A percentile compares a stretch with the other conserved stretches of the same genome.
Conservation (phyloP, 2,113 vertebrate genomes). For the Centrocercus urophasianus region DNA sequence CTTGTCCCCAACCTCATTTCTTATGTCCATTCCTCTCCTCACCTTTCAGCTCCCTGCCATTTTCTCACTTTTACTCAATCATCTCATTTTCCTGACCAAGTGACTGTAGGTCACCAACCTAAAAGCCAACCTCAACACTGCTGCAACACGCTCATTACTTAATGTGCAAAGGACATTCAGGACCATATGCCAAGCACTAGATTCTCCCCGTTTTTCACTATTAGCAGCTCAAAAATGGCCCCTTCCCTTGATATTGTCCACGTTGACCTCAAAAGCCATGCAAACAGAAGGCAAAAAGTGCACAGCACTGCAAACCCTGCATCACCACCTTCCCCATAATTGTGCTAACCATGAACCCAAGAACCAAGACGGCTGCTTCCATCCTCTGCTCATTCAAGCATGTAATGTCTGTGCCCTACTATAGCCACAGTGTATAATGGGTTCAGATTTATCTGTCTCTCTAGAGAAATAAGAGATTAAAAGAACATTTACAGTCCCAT, state of each 20-base stretch:
- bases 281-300: neutral
- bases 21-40: neutral
- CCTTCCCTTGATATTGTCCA: rapidly evolving
- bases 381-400: rapidly evolving
- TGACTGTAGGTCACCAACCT: rapidly evolving
- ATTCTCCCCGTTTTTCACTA: neutral
- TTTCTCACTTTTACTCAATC: neutral
- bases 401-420: neutral
- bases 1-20: neutral
- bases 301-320: rapidly evolving
- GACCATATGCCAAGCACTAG: rapidly evolving
- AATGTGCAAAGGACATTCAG: rapidly evolving
- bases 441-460: conserved; percentile 52
- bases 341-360: rapidly evolving
- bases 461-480: conserved; percentile 49
- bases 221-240: neutral
- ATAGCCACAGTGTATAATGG: neutral
- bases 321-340: neutral
- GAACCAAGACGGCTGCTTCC: neutral
- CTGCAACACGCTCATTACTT: neutral
- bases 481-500: conserved; percentile 37
- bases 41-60: neutral
- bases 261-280: neutral
- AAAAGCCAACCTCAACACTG: neutral
- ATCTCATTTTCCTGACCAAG: neutral